Conservation (phyloP, 1,140 invertebrate genomes). For the Drosophila parabipectinata region DNA sequence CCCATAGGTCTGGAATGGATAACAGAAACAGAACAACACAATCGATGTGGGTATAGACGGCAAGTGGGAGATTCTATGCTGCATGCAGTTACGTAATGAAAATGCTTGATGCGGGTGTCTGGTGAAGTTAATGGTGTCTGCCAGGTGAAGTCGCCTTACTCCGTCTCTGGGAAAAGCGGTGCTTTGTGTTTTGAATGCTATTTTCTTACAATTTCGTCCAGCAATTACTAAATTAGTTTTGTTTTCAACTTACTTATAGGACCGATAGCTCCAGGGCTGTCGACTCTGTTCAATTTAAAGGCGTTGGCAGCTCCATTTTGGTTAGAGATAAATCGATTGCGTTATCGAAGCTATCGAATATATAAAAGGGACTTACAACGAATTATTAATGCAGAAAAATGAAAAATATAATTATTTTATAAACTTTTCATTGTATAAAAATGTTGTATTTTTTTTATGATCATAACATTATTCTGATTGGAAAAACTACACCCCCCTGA, state of each 20-base stretch:
- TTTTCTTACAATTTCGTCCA: slow-evolving; percentile 1
- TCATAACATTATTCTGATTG: background rate
- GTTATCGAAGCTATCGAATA: background rate
- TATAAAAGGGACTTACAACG: background rate
- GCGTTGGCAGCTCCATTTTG: background rate
- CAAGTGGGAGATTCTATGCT: background rate
- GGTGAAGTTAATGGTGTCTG: background rate
- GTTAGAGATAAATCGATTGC: slow-evolving; percentile 15
- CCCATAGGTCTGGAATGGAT: slow-evolving; percentile 69
- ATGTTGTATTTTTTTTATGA: background rate
- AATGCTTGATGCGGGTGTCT: slow-evolving; percentile 3
- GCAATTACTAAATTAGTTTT: slow-evolving; percentile 44
- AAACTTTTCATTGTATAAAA: background rate
- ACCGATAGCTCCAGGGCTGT: slow-evolving; percentile 47
- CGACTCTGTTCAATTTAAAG: background rate
- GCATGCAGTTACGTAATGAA: slow-evolving; percentile 36
- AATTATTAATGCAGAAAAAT: background rate
- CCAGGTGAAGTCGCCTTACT: background rate
- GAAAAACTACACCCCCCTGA: background rate
- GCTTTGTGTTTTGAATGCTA: background rate
- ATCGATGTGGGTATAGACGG: background rate
- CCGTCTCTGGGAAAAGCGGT: background rate
- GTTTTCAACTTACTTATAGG: slow-evolving; percentile 54
- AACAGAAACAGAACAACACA: slow-evolving; percentile 42
- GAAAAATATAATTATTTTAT: too few relatives aligned